Evolutionary conservation across 2,113 vertebrate genomes (phyloP).

Genomic region (Rhabdornis inornatus): DNA sequence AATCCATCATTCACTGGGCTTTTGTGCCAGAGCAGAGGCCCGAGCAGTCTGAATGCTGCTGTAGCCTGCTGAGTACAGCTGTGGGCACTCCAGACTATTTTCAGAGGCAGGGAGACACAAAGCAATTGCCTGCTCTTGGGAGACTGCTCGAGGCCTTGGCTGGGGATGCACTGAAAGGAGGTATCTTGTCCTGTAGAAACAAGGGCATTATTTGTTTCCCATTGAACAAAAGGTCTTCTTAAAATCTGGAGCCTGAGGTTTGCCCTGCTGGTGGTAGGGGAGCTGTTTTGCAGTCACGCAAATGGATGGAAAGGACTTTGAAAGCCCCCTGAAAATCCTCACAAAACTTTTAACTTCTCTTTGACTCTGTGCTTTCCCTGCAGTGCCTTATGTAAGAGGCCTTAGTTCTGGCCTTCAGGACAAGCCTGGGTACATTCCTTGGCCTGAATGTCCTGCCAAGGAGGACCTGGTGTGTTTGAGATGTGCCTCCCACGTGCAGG

Average conservation of each 20-base stretch:
- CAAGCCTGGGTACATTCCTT: background rate
- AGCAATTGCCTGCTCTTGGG: background rate
- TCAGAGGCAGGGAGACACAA: background rate
- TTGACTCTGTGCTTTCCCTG: background rate
- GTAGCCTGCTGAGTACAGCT: background rate
- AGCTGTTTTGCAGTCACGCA: background rate
- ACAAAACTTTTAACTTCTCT: background rate
- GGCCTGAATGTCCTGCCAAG: background rate
- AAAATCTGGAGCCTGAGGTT: background rate
- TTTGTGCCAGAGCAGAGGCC: background rate
- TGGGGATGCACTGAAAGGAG: background rate
- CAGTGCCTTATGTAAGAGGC: background rate
- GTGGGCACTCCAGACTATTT: slow-evolving; percentile 23
- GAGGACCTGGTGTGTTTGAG: background rate
- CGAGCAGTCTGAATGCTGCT: background rate
- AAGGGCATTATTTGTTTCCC: background rate
- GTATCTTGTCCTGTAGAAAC: background rate
- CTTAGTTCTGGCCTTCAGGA: background rate
- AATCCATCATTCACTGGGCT: background rate
- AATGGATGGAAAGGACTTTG: background rate
- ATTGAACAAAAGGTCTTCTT: background rate
- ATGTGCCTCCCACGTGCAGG: background rate
- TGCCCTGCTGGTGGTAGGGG: background rate
- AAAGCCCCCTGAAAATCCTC: background rate
- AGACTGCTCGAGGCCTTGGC: background rate